A percentile compares a stretch with the other conserved stretches of the same genome.
Conservation (phyloP, 2,113 vertebrate genomes). For the Physeter macrocephalus region DNA sequence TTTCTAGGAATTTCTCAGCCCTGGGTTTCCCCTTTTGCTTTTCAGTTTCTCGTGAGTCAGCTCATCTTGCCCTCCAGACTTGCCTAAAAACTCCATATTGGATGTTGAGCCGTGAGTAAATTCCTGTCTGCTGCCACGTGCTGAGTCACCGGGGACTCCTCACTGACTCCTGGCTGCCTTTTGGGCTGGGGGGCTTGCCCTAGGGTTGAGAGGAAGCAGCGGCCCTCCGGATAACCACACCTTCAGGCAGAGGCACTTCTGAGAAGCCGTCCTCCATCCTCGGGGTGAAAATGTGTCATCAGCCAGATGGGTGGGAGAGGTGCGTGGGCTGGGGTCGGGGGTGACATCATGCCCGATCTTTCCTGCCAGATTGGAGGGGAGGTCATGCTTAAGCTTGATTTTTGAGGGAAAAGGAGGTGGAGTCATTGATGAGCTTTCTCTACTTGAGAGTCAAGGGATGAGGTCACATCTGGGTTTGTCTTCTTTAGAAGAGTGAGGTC, state of each 20-base stretch:
- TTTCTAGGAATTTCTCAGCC: constrained; percentile 49
- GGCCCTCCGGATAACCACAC: constrained; percentile 33
- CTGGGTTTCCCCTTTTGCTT: constrained; percentile 11
- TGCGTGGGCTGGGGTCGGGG: rapidly evolving
- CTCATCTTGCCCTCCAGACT: neutral
- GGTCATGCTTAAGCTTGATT: neutral
- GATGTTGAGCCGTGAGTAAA: neutral
- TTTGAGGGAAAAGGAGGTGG: neutral
- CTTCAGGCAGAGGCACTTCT: neutral
- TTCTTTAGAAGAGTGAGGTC: neutral
- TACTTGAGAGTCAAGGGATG: neutral
- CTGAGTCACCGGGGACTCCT: constrained; percentile 39
- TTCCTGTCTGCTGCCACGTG: neutral
- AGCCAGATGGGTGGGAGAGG: neutral
- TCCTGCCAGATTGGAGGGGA: neutral
- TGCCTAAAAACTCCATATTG: neutral
- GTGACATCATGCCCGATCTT: neutral
- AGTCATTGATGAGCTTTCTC: neutral
- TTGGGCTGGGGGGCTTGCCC: neutral
- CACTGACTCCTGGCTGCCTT: neutral
- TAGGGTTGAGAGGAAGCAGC: neutral
- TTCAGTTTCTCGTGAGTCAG: constrained; percentile 15
- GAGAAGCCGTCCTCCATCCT: neutral
- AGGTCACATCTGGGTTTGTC: neutral
- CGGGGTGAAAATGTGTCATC: constrained; percentile 4